Conservation (phyloP, 2,113 vertebrate genomes). For the Dasypus novemcinctus region DNA sequence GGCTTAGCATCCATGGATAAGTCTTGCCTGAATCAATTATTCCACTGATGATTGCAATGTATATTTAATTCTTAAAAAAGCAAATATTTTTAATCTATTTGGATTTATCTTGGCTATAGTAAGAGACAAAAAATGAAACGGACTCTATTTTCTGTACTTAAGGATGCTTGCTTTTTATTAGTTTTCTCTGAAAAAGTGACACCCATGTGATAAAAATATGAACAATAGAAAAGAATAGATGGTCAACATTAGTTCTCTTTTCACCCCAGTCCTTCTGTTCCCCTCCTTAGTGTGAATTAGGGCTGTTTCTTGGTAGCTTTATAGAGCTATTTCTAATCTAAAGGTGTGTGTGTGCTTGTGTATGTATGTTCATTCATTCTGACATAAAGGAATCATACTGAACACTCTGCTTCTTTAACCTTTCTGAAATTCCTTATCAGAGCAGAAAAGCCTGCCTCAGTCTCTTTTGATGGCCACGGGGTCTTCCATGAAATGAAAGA, state of each 20-base stretch:
- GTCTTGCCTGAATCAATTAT: neutral
- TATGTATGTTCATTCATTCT: neutral
- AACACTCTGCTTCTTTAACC: neutral
- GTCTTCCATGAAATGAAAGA: neutral
- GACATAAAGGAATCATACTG: neutral
- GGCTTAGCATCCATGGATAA: neutral
- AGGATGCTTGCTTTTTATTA: neutral
- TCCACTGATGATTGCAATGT: neutral
- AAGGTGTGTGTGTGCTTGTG: neutral
- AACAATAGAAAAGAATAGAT: neutral
- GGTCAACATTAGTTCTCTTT: neutral
- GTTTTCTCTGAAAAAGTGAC: neutral
- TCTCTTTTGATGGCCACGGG: neutral
- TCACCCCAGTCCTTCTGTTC: neutral
- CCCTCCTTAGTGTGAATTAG: neutral
- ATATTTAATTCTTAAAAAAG: neutral
- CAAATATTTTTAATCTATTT: neutral
- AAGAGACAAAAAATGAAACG: neutral
- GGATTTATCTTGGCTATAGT: neutral
- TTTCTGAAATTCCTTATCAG: neutral
- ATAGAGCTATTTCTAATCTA: neutral
- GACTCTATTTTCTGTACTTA: neutral
- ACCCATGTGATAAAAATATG: neutral
- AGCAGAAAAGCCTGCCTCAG: neutral
- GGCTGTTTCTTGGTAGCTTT: neutral